Conservation (phyloP, 92 coral and sea anemone genomes). For the Palythoa caribaeorum region DNA sequence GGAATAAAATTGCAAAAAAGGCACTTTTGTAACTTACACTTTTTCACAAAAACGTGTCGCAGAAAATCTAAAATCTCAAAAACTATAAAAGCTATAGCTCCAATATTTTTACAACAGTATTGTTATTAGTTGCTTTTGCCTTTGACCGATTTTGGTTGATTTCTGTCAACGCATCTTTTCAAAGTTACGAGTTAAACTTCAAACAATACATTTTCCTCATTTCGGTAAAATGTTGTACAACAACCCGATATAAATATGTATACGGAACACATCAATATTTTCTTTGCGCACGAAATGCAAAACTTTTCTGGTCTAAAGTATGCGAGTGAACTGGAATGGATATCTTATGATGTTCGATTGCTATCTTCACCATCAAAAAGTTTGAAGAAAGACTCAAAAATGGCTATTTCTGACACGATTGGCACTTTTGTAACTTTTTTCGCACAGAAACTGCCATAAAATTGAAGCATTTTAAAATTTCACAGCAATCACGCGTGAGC, state of each 20-base stretch:
- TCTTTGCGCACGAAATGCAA: conserved; percentile 5
- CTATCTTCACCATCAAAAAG: not conserved
- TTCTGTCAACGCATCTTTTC: conserved; percentile 17
- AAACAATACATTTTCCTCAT: not conserved
- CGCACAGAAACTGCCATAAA: conserved; percentile 3
- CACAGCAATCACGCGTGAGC: not conserved
- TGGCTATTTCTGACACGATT: conserved; percentile 1
- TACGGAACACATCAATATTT: conserved; percentile 17
- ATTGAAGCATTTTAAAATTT: not conserved
- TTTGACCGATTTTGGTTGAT: conserved; percentile 17
- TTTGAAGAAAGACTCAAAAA: not conserved
- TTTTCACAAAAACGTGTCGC: not conserved
- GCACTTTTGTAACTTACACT: conserved; percentile 27
- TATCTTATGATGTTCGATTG: conserved; percentile 8
- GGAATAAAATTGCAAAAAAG: conserved; percentile 13
- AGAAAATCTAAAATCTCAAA: not conserved
- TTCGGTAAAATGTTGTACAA: conserved; percentile 19
- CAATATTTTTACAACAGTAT: conserved; percentile 11
- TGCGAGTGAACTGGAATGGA: conserved; percentile 22
- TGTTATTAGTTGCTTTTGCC: conserved; percentile 10
- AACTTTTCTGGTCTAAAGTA: not conserved
- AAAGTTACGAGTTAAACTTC: conserved; percentile 15
- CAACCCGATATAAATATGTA: conserved; percentile 16
- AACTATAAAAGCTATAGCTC: conserved; percentile 2
- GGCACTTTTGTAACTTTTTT: conserved; percentile 10